Conservation (phyloP, 2,888 invertebrate species). For the Dysmachus trigonus region DNA sequence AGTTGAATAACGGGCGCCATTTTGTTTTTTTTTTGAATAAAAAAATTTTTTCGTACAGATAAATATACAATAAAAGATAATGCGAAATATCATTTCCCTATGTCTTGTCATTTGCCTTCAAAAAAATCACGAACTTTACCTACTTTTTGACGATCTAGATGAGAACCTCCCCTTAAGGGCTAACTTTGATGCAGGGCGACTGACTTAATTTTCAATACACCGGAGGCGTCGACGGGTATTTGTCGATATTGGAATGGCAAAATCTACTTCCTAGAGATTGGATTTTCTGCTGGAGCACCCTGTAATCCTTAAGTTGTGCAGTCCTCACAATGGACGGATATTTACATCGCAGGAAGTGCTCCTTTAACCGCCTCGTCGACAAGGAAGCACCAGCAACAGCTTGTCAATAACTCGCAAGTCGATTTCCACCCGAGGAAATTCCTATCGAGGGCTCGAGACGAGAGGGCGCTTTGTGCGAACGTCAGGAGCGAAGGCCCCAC, state of each 20-base stretch:
- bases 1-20: too few relatives aligned
- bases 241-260: neutral
- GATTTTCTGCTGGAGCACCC: neutral
- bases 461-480: neutral
- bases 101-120: too few relatives aligned
- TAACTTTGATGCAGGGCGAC: neutral
- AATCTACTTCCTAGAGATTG: neutral
- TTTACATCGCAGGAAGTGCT: neutral
- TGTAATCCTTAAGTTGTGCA: neutral
- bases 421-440: neutral
- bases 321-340: neutral
- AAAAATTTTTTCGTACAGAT: too few relatives aligned
- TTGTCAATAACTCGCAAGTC: conserved; percentile 15
- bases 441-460: neutral
- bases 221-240: neutral
- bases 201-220: neutral
- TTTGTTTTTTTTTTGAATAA: too few relatives aligned
- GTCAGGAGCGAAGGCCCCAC: neutral
- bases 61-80: too few relatives aligned
- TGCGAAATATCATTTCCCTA: too few relatives aligned
- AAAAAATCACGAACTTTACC: too few relatives aligned
- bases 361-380: neutral
- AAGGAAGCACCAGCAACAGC: conserved; percentile 19
- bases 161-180: too few relatives aligned
- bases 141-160: too few relatives aligned